Percentiles rank a stretch among this genome's conserved stretches.
These are phyloP conservation scores for Noctua pronuba DNA, from an alignment of 2,888 invertebrate genomes.

Conservation along the genomic window DNA sequence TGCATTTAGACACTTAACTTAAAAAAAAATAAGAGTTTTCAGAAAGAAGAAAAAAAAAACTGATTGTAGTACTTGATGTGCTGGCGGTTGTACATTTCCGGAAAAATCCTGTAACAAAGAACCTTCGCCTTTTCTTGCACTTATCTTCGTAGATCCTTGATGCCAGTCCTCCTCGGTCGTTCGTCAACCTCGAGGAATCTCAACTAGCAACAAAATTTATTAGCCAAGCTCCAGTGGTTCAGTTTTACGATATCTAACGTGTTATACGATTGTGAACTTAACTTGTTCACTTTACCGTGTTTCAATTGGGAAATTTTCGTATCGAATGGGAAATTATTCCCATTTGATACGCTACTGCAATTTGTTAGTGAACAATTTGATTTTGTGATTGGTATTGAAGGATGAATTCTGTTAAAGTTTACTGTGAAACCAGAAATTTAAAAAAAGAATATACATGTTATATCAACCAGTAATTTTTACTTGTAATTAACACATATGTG, in stretches of 20 bases:
- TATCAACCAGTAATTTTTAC: not conserved
- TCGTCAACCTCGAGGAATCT: slow-evolving; percentile 59
- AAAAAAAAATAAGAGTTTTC: too few species aligned
- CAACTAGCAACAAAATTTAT: slow-evolving; percentile 65
- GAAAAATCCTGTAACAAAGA: not conserved
- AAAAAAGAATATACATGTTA: not conserved
- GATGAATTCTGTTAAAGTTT: not conserved
- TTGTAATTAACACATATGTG: too few species aligned
- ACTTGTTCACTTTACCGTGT: slow-evolving; percentile 24
- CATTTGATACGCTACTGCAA: slow-evolving; percentile 21
- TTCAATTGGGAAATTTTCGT: slow-evolving; percentile 40
- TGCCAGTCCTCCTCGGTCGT: slow-evolving; percentile 31
- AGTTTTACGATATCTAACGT: slow-evolving; percentile 57
- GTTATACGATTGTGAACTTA: slow-evolving; percentile 45
- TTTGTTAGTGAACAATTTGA: not conserved
- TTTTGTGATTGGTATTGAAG: not conserved
- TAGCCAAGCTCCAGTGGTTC: slow-evolving; percentile 43
- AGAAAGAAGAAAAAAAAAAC: too few species aligned
- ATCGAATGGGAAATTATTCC: slow-evolving; percentile 32
- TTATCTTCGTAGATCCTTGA: slow-evolving; percentile 39
- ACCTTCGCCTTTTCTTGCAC: not conserved
- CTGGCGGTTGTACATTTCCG: too few species aligned
- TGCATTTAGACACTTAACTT: too few species aligned
- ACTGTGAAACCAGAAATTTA: not conserved
- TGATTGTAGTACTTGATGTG: too few species aligned